Base-by-base conservation (phyloP, 2,113 vertebrate species). In the Brachypteracias leptosomus region DNA sequence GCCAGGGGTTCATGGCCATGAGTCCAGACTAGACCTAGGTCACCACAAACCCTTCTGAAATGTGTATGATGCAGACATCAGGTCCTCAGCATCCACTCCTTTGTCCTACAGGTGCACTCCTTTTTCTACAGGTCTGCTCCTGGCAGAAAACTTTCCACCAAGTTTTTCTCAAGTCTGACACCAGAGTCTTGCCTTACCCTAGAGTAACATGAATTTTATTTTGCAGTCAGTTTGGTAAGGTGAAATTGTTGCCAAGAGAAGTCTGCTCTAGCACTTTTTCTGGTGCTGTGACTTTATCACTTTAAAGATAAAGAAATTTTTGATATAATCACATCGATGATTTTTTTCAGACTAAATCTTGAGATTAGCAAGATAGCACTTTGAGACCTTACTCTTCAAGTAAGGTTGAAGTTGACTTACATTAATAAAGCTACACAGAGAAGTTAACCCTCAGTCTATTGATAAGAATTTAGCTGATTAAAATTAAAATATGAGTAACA, bases 1-100 rank as follows among this genome's bases (percentile, higher is more conserved):
- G 35, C 33, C 55, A 84, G n/a, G 16, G 13, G 20, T 28, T 33
- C 31, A 14, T 31, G 10, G 10, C 12, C 26, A 21, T 5, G 25
- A 44, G 19, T 22, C 47, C 22, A 22, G 31, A 54, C n/a, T 12
- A 78, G n/a, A 42, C 18, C 33, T 12, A n/a, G 16, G 8, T 19
- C 71, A 52, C 19, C 81, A 20, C 16, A 82, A 68, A 73, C 14
- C 12, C 20, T 74, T 59, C 25, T 36, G 26, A 74, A 52, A 58
- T 6, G 16, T 16, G 19, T 33, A 12, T 5, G 4, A 65, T 17
- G n/a, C 1, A 5, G 33, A 31, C 0, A 0, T 42, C 8, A 4
- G 19, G 14, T 75, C 24, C 46, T 55, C 57, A 80, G 7, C 16
- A 63, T 16, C 22, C 26, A 49, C 29, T 49, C 11, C 19, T 24